phyloP scores from a whole-genome alignment of 1,140 invertebrate species.

The Himalopsyche phryganea region DNA sequence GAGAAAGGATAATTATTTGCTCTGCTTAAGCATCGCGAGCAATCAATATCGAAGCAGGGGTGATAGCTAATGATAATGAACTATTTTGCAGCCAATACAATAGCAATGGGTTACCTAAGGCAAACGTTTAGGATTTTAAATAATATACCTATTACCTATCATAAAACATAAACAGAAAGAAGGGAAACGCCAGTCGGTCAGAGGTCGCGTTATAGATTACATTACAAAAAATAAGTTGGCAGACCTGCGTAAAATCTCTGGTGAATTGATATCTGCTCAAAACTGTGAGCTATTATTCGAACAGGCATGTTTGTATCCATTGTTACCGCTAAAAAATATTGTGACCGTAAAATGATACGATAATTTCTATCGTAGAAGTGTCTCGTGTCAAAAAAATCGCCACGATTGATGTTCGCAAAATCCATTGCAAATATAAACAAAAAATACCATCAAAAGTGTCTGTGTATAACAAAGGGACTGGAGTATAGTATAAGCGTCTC shows the following conservation, averaged over 20 bases:
- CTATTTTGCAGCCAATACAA: constrained; percentile 27
- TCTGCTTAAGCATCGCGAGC: constrained; percentile 17
- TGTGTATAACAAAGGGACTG: constrained; percentile 10
- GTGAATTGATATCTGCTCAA: no score
- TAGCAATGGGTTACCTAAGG: constrained; percentile 14
- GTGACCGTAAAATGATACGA: constrained; percentile 38
- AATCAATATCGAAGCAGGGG: constrained; percentile 16
- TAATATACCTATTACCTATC: neutral
- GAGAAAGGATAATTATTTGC: no score
- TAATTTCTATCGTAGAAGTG: constrained; percentile 20
- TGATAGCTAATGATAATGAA: constrained; percentile 29
- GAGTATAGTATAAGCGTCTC: neutral
- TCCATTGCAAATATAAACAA: neutral
- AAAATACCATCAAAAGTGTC: constrained; percentile 6
- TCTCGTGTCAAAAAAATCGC: constrained; percentile 7
- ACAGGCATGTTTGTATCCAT: neutral
- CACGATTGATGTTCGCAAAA: constrained; percentile 1
- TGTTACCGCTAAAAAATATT: constrained; percentile 23
- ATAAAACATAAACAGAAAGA: constrained; percentile 12
- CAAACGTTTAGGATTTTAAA: constrained; percentile 1
- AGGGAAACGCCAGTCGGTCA: constrained; percentile 30
- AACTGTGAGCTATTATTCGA: no score
- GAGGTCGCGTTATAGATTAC: constrained; percentile 17
- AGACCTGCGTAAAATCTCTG: neutral
- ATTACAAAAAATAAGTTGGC: neutral